These are phyloP conservation scores for Anser cygnoides DNA, from an alignment of 2,113 vertebrate genomes.

Conservation along the genomic window DNA sequence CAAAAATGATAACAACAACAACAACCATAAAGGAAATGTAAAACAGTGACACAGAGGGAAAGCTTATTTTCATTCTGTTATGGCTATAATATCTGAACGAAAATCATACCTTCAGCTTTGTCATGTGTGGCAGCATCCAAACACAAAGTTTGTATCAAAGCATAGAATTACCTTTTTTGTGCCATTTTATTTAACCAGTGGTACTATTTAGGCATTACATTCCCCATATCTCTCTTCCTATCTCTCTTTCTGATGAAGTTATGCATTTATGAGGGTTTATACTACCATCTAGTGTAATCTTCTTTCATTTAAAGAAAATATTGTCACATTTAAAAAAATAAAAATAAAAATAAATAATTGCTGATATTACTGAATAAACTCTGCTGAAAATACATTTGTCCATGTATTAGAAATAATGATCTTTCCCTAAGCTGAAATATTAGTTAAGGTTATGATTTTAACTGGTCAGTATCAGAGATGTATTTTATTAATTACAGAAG, in stretches of 20 bases:
- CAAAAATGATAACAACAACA: background rate
- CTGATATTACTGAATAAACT: background rate
- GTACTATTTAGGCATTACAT: background rate
- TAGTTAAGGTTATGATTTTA: background rate
- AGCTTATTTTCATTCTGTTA: background rate
- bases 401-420: background rate
- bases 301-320: background rate
- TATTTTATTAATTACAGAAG: slow-evolving; percentile 49
- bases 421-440: background rate
- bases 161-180: background rate
- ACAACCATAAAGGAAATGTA: background rate
- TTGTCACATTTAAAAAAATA: background rate
- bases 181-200: background rate
- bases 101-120: background rate
- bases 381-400: background rate
- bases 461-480: background rate
- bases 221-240: background rate
- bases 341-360: background rate
- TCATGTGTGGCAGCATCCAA: background rate
- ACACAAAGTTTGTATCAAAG: background rate
- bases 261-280: slow-evolving; percentile 34
- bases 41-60: background rate
- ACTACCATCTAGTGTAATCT: slow-evolving; percentile 63
- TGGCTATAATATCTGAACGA: background rate
- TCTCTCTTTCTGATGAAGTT: background rate